These are phyloP conservation scores for Aleiodes sp. DNA, from an alignment of 1,140 invertebrate species.

Conservation along the genomic window DNA sequence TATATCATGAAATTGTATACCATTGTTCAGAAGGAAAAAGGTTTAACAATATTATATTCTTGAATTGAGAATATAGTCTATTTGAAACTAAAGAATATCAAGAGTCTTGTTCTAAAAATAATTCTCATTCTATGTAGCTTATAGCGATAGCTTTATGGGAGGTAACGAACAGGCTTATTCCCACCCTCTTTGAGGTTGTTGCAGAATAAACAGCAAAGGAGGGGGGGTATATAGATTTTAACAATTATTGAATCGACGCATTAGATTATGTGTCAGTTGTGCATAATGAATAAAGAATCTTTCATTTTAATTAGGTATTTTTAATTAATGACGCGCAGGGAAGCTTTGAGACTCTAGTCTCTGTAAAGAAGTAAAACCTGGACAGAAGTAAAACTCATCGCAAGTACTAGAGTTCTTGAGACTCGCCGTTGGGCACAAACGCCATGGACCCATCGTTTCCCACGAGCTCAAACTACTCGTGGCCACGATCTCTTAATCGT, in stretches of 20 bases:
- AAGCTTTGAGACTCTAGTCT: background rate
- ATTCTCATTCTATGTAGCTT: background rate
- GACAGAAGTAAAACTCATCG: constrained; percentile 45
- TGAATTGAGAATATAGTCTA: too few relatives aligned
- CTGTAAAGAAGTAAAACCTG: background rate
- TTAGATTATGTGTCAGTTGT: background rate
- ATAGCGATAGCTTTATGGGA: constrained; percentile 49
- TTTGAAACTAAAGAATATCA: too few relatives aligned
- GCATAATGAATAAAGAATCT: too few relatives aligned
- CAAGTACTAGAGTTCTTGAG: background rate
- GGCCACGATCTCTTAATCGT: constrained; percentile 59
- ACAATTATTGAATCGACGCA: background rate
- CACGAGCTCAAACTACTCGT: constrained; percentile 39
- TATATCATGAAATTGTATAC: too few relatives aligned
- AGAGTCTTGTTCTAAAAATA: background rate
- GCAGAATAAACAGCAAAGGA: too few relatives aligned
- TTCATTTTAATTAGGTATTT: constrained; percentile 65
- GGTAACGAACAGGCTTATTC: constrained; percentile 60
- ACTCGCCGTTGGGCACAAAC: constrained; percentile 22
- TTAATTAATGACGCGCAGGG: constrained; percentile 60
- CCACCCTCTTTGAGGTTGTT: too few relatives aligned
- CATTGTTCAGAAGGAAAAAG: too few relatives aligned
- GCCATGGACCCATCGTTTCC: constrained; percentile 48
- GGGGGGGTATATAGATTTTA: too few relatives aligned
- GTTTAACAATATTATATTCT: too few relatives aligned